Conservation (phyloP, 2,797 vertebrate species). For the Bradypodion ventrale region DNA sequence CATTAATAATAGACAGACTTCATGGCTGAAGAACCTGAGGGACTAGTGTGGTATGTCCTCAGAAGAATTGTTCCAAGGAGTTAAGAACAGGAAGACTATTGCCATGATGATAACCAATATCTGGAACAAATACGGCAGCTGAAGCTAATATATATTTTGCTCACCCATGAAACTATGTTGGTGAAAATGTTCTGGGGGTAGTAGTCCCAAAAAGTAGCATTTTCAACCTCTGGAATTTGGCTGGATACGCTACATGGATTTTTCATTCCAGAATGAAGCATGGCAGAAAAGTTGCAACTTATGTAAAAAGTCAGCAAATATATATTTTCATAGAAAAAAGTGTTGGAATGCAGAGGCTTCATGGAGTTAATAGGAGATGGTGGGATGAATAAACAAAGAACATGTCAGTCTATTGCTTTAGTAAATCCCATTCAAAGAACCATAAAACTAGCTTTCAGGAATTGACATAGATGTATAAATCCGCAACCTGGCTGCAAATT, state of each 20-base stretch:
- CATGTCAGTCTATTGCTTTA: slow-evolving; percentile 33
- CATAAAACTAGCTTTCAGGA: neutral
- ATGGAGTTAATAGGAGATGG: slow-evolving; percentile 22
- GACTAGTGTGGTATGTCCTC: no score
- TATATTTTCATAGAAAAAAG: slow-evolving; percentile 52
- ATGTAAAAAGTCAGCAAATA: slow-evolving; percentile 59
- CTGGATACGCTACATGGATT: neutral
- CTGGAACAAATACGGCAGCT: no score
- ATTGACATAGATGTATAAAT: slow-evolving; percentile 18
- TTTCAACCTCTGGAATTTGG: neutral
- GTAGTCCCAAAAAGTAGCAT: no score
- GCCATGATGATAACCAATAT: no score
- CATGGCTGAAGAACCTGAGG: no score
- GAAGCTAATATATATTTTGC: no score
- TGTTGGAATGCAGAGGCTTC: slow-evolving; percentile 40
- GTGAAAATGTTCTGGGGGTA: no score
- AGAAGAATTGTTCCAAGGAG: no score
- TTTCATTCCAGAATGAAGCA: slow-evolving; percentile 29
- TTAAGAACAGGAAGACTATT: no score
- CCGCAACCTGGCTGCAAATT: neutral
- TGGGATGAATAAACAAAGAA: slow-evolving; percentile 12
- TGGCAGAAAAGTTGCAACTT: slow-evolving; percentile 54
- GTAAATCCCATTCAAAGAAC: slow-evolving; percentile 41
- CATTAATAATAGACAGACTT: no score
- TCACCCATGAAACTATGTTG: no score